phyloP scores from a whole-genome alignment of 2,113 vertebrate genomes.

The Cygnus atratus region DNA sequence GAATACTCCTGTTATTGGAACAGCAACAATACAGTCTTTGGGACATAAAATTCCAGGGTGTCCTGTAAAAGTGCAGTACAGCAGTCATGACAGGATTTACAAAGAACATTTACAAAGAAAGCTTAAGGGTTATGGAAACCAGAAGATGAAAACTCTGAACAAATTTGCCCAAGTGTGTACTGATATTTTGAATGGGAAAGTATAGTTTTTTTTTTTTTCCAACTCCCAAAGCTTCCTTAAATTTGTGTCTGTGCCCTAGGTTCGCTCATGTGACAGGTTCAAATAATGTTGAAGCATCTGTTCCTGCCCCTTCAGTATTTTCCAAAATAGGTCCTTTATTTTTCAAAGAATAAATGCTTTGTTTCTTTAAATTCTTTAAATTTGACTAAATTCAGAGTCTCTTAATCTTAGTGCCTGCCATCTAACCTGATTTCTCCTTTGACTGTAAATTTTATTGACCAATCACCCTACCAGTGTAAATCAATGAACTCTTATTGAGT shows the following conservation, averaged over 20 bases:
- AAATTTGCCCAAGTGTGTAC: not conserved
- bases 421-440: not conserved
- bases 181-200: not conserved
- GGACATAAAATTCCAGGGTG: not conserved
- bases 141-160: not conserved
- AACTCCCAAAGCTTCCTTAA: not conserved
- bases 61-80: not conserved
- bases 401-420: not conserved
- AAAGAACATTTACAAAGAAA: not conserved
- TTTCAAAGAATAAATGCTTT: not conserved
- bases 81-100: not conserved
- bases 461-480: not conserved
- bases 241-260: not conserved
- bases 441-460: slow-evolving; percentile 27
- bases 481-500: slow-evolving; percentile 15
- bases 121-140: accelerated
- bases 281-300: not conserved
- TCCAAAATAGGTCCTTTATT: not conserved
- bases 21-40: not conserved
- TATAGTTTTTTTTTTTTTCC: accelerated
- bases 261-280: not conserved
- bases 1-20: not conserved
- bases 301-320: not conserved
- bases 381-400: not conserved
- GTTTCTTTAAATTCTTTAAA: not conserved